phyloP scores from a whole-genome alignment of 2,888 invertebrate genomes.

The Lathronympha strigana region DNA sequence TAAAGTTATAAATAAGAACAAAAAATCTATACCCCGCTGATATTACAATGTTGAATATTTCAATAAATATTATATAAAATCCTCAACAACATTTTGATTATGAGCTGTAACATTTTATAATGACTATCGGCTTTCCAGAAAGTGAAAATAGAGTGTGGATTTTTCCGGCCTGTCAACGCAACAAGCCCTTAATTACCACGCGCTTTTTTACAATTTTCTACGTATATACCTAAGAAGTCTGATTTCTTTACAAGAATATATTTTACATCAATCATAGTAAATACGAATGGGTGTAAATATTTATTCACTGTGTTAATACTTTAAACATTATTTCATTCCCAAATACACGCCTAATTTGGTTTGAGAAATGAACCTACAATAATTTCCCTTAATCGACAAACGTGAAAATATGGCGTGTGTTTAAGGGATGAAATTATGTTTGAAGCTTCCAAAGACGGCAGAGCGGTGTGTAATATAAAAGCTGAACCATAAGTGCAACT shows the following conservation, averaged over 20 bases:
- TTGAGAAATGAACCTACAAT: not conserved
- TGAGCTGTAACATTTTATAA: not conserved
- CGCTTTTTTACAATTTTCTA: not conserved
- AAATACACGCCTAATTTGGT: not conserved
- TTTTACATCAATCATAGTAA: not conserved
- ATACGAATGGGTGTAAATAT: not conserved
- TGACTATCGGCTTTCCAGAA: not conserved
- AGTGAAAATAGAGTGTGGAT: not conserved
- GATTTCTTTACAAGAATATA: conserved; percentile 11
- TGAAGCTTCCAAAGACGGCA: not conserved
- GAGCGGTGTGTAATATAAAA: not conserved
- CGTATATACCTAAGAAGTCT: not conserved
- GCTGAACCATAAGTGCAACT: conserved; percentile 8
- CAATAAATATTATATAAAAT: too few relatives aligned
- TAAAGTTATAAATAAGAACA: too few relatives aligned
- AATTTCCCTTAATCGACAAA: not conserved
- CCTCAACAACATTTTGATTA: not conserved
- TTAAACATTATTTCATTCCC: not conserved
- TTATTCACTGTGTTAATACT: not conserved
- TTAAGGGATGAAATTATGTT: not conserved
- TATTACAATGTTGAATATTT: too few relatives aligned
- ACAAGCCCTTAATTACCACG: not conserved
- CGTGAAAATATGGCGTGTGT: not conserved
- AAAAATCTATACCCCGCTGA: too few relatives aligned
- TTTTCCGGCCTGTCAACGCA: not conserved